Evolutionary conservation across 2,888 invertebrate genomes (phyloP).

Genomic region (Pomacea canaliculata): DNA sequence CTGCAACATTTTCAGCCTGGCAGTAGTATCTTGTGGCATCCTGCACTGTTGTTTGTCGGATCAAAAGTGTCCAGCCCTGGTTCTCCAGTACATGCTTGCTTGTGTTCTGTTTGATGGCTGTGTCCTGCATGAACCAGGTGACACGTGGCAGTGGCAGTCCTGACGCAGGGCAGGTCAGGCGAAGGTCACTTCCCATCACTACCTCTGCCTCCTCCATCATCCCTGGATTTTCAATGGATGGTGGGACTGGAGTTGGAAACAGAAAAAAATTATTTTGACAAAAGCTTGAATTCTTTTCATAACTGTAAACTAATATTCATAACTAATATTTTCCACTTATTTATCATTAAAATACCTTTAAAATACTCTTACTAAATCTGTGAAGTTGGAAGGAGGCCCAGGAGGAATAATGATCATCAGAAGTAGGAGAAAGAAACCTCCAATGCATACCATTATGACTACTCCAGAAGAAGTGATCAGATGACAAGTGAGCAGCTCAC

Average conservation of each 20-base stretch:
- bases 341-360: no score
- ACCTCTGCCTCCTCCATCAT: constrained; percentile 57
- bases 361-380: no score
- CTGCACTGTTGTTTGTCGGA: constrained; percentile 40
- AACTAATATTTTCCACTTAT: no score
- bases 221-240: constrained; percentile 67
- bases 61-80: constrained; percentile 56
- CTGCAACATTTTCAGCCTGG: constrained; percentile 71
- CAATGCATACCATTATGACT: no score
- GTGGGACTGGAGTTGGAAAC: constrained; percentile 64
- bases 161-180: constrained; percentile 70
- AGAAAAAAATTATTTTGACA: not conserved
- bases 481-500: no score
- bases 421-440: no score
- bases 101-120: constrained; percentile 41
- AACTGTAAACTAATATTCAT: no score
- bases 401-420: no score
- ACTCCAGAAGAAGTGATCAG: no score
- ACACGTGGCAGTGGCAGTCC: constrained; percentile 71
- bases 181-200: constrained; percentile 58
- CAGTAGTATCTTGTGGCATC: constrained; percentile 69
- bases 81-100: constrained; percentile 44
- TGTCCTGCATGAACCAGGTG: constrained; percentile 66
- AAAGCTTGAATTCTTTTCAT: no score
- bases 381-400: no score